A percentile compares a stretch with the other conserved stretches of the same genome.
phyloP scores from a whole-genome alignment of 2,797 vertebrate species.

The Lacerta bilineata region DNA sequence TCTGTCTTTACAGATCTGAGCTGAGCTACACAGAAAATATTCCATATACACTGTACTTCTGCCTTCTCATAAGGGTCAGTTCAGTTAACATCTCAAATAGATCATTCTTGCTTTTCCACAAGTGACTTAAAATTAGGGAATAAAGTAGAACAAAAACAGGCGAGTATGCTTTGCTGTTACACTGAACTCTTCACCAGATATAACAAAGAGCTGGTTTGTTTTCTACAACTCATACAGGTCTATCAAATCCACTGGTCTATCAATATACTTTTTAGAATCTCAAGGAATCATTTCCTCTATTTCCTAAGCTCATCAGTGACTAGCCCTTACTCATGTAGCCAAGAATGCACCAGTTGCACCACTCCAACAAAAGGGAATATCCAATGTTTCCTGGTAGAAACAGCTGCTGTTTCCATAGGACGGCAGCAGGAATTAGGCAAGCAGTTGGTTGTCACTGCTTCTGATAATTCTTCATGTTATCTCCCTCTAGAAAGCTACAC shows the following conservation, averaged over 20 bases:
- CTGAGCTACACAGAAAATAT: slow-evolving; percentile 51
- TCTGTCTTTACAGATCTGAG: too few relatives aligned
- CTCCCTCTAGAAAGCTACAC: not conserved
- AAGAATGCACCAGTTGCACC: not conserved
- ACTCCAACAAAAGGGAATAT: not conserved
- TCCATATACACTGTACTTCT: slow-evolving; percentile 37
- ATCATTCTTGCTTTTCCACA: slow-evolving; percentile 50
- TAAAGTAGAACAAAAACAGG: not conserved
- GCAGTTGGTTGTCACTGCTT: not conserved
- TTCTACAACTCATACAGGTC: not conserved
- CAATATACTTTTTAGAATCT: not conserved
- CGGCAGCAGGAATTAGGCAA: not conserved
- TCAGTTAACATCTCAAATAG: slow-evolving; percentile 54
- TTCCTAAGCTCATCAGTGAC: not conserved
- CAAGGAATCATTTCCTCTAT: not conserved
- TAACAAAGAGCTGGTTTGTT: not conserved
- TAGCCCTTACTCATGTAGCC: not conserved
- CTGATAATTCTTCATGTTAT: too few relatives aligned
- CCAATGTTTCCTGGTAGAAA: too few relatives aligned
- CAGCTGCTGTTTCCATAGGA: too few relatives aligned
- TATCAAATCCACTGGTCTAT: not conserved
- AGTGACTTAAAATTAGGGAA: slow-evolving; percentile 3
- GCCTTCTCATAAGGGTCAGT: slow-evolving; percentile 62
- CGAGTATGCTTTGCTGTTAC: not conserved
- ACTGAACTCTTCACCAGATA: not conserved